A percentile compares a stretch with the other conserved stretches of the same genome.
These are phyloP conservation scores for Helicoverpa assulta DNA, from an alignment of 2,888 invertebrate species.

Conservation along the genomic window DNA sequence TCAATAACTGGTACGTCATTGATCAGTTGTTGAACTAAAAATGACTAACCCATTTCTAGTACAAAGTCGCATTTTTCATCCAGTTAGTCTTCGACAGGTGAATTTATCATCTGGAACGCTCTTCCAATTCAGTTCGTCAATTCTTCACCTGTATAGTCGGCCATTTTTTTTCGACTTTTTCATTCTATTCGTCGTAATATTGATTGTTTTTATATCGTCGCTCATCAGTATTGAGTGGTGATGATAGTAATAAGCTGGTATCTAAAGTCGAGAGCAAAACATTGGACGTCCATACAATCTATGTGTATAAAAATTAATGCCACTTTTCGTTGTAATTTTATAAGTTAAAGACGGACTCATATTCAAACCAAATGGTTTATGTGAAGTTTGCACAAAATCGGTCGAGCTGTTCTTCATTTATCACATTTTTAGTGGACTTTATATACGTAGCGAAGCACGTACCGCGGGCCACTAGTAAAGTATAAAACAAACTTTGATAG, in stretches of 20 bases:
- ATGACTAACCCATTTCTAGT: slow-evolving; percentile 34
- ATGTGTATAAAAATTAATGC: no score
- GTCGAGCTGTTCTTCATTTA: no score
- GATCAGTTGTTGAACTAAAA: slow-evolving; percentile 6
- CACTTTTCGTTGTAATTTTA: no score
- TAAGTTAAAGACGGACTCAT: no score
- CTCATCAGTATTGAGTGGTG: not conserved
- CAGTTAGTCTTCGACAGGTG: slow-evolving; percentile 4
- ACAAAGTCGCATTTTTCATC: slow-evolving; percentile 17
- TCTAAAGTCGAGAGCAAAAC: slow-evolving; percentile 25
- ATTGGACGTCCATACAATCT: slow-evolving; percentile 13
- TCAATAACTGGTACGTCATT: slow-evolving; percentile 17
- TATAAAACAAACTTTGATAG: slow-evolving; percentile 6
- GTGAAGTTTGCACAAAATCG: no score
- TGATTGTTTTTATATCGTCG: slow-evolving; percentile 29
- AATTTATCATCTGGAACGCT: slow-evolving; percentile 26
- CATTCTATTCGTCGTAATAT: slow-evolving; percentile 9
- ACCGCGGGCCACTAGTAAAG: not conserved
- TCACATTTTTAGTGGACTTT: no score
- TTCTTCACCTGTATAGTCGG: slow-evolving; percentile 20
- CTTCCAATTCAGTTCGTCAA: slow-evolving; percentile 17
- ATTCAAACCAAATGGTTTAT: no score
- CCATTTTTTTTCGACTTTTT: slow-evolving; percentile 6
- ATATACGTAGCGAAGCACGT: no score
- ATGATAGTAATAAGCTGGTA: slow-evolving; percentile 33